Base-by-base conservation (phyloP, 2,113 vertebrate genomes). In the Brachionichthys hirsutus region DNA sequence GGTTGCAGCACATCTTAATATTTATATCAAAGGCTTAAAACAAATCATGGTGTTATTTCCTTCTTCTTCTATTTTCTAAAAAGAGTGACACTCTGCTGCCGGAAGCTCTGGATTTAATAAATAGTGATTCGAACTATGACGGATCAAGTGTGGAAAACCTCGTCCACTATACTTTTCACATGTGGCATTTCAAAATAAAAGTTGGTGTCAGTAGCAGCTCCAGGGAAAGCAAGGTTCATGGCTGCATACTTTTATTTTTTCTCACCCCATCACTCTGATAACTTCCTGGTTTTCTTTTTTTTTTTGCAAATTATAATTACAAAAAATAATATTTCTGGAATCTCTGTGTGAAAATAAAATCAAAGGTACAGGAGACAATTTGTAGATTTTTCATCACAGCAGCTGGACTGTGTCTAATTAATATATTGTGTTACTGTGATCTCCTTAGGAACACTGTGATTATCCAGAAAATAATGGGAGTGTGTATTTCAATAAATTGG, bases 1-100 rank as follows among this genome's bases (percentile, higher is more conserved):
- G 54, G 22, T 50, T 53, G 24, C 9, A 41, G 49, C 47, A 41
- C 43, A 56, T 76, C 59, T 71, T 24, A 58, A 62, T 58, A 43
- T 43, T 59, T 34, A 83, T 61, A 47, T 49, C 48, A 68, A 66
- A 45, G 53, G 67, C 63, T 81, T 70, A 45, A 81, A 77, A 70
- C 57, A 73, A 72, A 81, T 71, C n/a, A 59, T 34, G 18, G 6
- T 40, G 14, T 43, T 12, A 2, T 49, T 38, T 60, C 47, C 59
- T 53, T 44, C 41, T 44, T 14, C 30, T 46, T 44, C 47, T 59
- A 16, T 15, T 44, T 44, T 8, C 6, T 8, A n/a, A 30, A 47
- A 63, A 52, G 36, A 76, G 24, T 18, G 6, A 51, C 34, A 30
- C 50, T 30, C 24, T 8, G 24, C 24, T 8, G 46, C 60, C 49